These are phyloP conservation scores for Tetragonisca angustula DNA, from an alignment of 2,888 invertebrate genomes.

Conservation along the genomic window DNA sequence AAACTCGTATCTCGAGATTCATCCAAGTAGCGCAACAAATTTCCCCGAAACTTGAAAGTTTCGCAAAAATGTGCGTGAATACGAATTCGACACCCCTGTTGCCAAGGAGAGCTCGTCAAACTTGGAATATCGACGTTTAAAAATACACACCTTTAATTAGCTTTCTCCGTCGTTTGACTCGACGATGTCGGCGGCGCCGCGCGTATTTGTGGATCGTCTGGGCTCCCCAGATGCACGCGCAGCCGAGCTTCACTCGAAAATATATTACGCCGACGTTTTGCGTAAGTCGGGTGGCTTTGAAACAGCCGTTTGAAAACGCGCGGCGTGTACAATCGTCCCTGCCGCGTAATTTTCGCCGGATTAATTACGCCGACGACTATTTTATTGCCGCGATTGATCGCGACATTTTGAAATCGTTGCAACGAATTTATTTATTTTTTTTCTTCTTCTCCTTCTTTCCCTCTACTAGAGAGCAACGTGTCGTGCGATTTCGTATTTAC, in stretches of 20 bases:
- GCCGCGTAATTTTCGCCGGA: slow-evolving; percentile 36
- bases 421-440: slow-evolving; percentile 5
- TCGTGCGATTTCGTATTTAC: not conserved
- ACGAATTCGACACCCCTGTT: not conserved
- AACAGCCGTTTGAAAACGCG: slow-evolving; percentile 58
- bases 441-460: not conserved
- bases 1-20: not conserved
- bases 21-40: not conserved
- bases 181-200: slow-evolving; percentile 6
- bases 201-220: slow-evolving; percentile 40
- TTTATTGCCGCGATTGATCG: not conserved
- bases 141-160: slow-evolving; percentile 41
- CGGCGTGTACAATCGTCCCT: slow-evolving; percentile 36
- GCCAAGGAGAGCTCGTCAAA: not conserved
- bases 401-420: not conserved
- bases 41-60: not conserved
- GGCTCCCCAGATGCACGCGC: not conserved
- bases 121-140: slow-evolving; percentile 19
- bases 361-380: slow-evolving; percentile 35
- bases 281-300: slow-evolving; percentile 60
- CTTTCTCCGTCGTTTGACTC: slow-evolving; percentile 33
- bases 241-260: slow-evolving; percentile 39
- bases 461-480: not conserved
- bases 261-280: slow-evolving; percentile 52
- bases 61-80: not conserved